Evolutionary conservation across 1,140 invertebrate species (phyloP), one percentile per base, ranked within the genome.

Genomic region (Drosophila tsacasi): DNA sequence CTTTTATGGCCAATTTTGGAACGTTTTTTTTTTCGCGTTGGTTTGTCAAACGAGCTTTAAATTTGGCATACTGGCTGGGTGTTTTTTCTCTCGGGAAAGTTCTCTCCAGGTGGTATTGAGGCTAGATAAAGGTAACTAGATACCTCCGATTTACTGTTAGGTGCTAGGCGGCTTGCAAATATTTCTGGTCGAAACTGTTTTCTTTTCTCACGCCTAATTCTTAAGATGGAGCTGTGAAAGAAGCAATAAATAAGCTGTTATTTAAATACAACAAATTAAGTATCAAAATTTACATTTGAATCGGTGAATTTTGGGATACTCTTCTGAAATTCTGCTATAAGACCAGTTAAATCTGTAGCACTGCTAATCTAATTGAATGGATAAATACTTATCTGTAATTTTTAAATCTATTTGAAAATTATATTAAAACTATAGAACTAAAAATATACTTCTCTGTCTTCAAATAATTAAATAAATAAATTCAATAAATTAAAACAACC

Each of bases 41-140:
- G 72, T 79, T 82, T 79, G 64, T 58, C 40, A 63, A 86, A 76
- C 76, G 79, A 86, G 79, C 84, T 79, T 86, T 67, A 86, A 67
- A 82, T 86, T 86, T 86, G 54, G 67, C 76, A 58, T 23, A 35
- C 49, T 47, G 21, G 39, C 40, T 42, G 21, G 54, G 37, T 6
- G 27, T 46, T 10, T 42, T 44, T 52, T 54, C 27, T 15, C 21
- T 23, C 72, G 55, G 44, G 65, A 58, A 75, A 63, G 50, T 60
- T 81, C 60, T 25, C 13, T 42, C 25, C 10, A 58, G 37, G 23
- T 64, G 63, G n/a, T 55, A 58, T 68, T 47, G n/a, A 5, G 59
- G 54, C 39, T 64, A 68, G 80, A 79, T 75, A 71, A 71, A 83
- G 25, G 37, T 68, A 49, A 35, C 42, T 37, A 50, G 72, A 83